Conservation (phyloP, 2,797 vertebrate species). For the Cygnus olor region DNA sequence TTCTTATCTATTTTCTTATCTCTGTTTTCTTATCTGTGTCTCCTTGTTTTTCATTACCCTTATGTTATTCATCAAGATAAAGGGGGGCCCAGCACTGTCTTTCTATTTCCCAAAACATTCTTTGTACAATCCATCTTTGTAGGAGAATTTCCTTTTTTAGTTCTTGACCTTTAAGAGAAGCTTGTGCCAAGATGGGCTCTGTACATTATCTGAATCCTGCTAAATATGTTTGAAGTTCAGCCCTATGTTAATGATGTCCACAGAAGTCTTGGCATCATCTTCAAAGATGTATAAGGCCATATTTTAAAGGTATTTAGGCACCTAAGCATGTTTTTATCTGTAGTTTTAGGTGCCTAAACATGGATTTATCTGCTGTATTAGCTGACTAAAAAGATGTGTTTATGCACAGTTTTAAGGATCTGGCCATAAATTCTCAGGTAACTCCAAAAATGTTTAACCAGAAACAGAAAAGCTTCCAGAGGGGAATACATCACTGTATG, state of each 20-base stretch:
- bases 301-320: slow-evolving; percentile 71
- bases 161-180: slow-evolving; percentile 58
- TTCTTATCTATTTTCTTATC: slow-evolving; percentile 54
- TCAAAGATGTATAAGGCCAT: slow-evolving; percentile 33
- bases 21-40: slow-evolving; percentile 27
- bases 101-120: slow-evolving; percentile 43
- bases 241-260: background rate
- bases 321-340: slow-evolving; percentile 64
- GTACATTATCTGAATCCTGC: slow-evolving; percentile 53
- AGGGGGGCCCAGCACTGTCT: background rate
- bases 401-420: slow-evolving; percentile 37
- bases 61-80: slow-evolving; percentile 62
- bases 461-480: slow-evolving; percentile 12
- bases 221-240: slow-evolving; percentile 51
- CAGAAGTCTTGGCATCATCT: slow-evolving; percentile 65
- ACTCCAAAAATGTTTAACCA: slow-evolving; percentile 24
- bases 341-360: slow-evolving; percentile 57
- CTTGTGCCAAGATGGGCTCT: slow-evolving; percentile 39
- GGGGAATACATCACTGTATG: background rate
- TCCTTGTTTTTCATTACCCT: slow-evolving; percentile 52
- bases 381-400: slow-evolving; percentile 48
- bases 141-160: slow-evolving; percentile 68
- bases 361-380: slow-evolving; percentile 49
- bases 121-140: slow-evolving; percentile 10
- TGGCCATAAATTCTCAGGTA: slow-evolving; percentile 62